Conservation (phyloP, 2,888 invertebrate species). For the Caenorhabditis macrosperma region DNA sequence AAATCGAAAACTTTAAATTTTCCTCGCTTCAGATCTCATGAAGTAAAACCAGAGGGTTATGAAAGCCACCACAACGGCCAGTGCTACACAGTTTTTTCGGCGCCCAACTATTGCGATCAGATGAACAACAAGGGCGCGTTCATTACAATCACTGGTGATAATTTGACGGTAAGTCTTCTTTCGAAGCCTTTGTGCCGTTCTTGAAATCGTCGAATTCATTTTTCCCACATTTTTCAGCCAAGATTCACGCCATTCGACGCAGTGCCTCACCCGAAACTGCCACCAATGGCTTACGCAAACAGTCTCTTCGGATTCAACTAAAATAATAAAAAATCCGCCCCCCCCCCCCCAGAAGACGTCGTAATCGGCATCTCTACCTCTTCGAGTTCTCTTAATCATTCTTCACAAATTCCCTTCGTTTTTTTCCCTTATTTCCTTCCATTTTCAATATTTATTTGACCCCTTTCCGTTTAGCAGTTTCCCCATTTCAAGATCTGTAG, state of each 20-base stretch:
- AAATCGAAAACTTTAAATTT: background rate
- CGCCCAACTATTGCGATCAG: conserved; percentile 94
- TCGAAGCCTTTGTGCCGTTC: background rate
- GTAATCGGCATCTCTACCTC: background rate
- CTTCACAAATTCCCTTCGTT: background rate
- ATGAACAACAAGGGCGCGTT: conserved; percentile 99
- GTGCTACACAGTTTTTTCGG: conserved; percentile 98
- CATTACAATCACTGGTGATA: conserved; percentile 90
- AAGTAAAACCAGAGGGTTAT: conserved; percentile 96
- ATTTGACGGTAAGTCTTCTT: conserved; percentile 61
- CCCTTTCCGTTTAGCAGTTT: background rate
- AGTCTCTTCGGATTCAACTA: conserved; percentile 70
- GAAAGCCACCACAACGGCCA: conserved; percentile 94
- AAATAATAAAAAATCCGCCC: too few relatives aligned
- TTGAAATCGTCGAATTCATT: background rate
- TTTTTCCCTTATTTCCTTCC: background rate
- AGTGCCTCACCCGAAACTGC: conserved; percentile 84
- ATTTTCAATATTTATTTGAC: background rate
- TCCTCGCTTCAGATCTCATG: conserved; percentile 87
- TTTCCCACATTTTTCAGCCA: conserved; percentile 85
- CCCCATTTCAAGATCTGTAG: background rate
- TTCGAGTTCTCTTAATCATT: background rate
- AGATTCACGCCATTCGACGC: conserved; percentile 93
- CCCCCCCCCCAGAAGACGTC: background rate
- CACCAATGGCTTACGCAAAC: conserved; percentile 77